Base-by-base conservation (phyloP, 2,797 vertebrate genomes). In the Aldrovandia affinis region DNA sequence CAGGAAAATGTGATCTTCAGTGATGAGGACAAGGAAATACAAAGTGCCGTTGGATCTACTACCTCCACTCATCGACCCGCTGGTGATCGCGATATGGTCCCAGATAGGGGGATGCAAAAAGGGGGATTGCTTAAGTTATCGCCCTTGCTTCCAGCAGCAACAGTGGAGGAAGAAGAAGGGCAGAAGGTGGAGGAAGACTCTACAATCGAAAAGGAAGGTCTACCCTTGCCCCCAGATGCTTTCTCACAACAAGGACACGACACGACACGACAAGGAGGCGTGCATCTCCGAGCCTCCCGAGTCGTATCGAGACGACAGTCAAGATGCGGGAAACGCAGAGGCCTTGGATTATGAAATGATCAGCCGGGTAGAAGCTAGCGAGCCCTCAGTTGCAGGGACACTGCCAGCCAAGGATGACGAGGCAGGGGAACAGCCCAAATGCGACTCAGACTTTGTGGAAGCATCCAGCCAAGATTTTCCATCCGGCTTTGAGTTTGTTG, bases 401-500 rank as follows among this genome's bases (percentile, higher is more conserved):
- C 54, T 47, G 36, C 87, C 92, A 33, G 90, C 93, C 89, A 92
- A 92, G 84, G 90, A 92, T 36, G 36, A 36, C 18, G 50, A 39
- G 10, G 22, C 65, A 33, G 59, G 22, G 61, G 92, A 93, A 52
- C 88, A 81, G 30, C 83, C 87, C 85, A 89, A 89, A 85, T 89
- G 92, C 82, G 87, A 86, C 78, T 12, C 30, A 33, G 73, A 77
- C 20, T 44, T 36, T 77, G 42, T 90, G 59, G 87, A 88, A 84
- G 91, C 93, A 73, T 78, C 55, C 39, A 92, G 92, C 61, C 87
- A 88, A 91, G 92, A 91, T 87, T 90, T 84, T 78, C 88, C 89
- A 73, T 14, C 88, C 52, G 93, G 92, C 20, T 96, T 96, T 93
- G 96, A 97, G 75, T 92, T 96, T 86, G 93, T 95, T 59, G 96